Evolutionary conservation across 1,140 invertebrate species (phyloP), one percentile per base, ranked within the genome.

Genomic region (Aphaenogaster rudis): DNA sequence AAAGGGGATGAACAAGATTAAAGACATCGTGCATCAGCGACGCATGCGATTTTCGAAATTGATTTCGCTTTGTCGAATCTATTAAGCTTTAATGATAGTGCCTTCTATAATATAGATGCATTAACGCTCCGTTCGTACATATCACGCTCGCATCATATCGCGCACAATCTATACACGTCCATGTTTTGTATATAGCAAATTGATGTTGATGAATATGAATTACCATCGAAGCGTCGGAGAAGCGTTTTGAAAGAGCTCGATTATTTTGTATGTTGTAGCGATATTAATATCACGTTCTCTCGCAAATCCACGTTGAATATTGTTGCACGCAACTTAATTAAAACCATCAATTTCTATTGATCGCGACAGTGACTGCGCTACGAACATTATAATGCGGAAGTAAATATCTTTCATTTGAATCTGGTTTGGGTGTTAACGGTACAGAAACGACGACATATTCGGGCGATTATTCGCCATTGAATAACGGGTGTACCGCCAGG

Each of bases 201-300:
- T 84, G 80, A 84, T 76, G 69, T 63, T 84, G 69, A 84, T 76
- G 69, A 61, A 84, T 76, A 84, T 63, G 69, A 84, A 84, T 84
- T 84, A 84, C 39, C 42, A 61, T 84, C n/a, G 69, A 48, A 80
- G n/a, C 42, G 48, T 52, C 54, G 80, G 80, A 82, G 67, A 61
- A 84, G 57, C 66, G 69, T 63, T 76, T 48, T 28, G 69, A 76
- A 84, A 76, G 69, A 63, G 80, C 69, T 48, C 54, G 80, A 28
- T 61, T 76, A 54, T 84, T 82, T 74, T 52, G 50, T 48, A 42
- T 59, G 54, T 74, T 21, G 36, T 36, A 71, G 48, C 21, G 39
- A 17, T 45, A 59, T 52, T 48, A 69, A 74, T 61, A 76, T 5
- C 69, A n/a, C 59, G 45, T 64, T 80, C 39, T n/a, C 59, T 21